A percentile compares a stretch with the other conserved stretches of the same genome.
These are phyloP conservation scores for Corbicula japonica DNA, from an alignment of 2,888 invertebrate genomes.

Conservation along the genomic window DNA sequence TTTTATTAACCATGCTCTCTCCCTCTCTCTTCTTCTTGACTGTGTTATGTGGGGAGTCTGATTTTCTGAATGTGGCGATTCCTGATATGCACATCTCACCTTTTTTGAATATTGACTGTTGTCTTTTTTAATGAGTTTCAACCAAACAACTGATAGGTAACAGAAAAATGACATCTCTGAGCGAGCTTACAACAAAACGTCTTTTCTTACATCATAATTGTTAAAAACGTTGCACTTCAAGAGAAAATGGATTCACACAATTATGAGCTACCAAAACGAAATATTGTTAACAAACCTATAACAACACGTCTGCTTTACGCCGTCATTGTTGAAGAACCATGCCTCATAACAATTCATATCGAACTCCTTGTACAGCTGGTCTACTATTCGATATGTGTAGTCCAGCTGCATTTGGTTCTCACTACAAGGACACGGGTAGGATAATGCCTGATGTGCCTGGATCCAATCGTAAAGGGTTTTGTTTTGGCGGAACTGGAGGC, in stretches of 20 bases:
- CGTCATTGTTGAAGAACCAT: slow-evolving; percentile 49
- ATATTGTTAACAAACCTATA: slow-evolving; percentile 28
- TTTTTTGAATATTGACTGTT: not conserved
- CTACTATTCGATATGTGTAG: slow-evolving; percentile 12
- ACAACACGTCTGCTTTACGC: slow-evolving; percentile 49
- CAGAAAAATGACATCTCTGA: not conserved
- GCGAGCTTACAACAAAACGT: not conserved
- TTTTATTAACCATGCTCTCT: too few relatives aligned
- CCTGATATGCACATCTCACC: too few relatives aligned
- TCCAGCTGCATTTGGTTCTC: slow-evolving; percentile 23
- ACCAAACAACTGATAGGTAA: not conserved
- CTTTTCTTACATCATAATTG: not conserved
- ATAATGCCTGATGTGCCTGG: not conserved
- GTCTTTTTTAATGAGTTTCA: not conserved
- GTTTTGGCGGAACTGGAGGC: slow-evolving; percentile 15
- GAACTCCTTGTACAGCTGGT: not conserved
- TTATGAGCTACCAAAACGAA: not conserved
- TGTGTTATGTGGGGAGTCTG: too few relatives aligned
- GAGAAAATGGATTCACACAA: not conserved
- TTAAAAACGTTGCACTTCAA: not conserved
- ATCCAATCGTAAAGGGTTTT: slow-evolving; percentile 4
- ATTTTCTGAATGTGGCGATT: too few relatives aligned
- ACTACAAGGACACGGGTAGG: slow-evolving; percentile 32
- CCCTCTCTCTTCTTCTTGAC: too few relatives aligned
- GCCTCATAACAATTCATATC: slow-evolving; percentile 38